Evolutionary conservation across 2,113 vertebrate species (phyloP).

Genomic region (Chitala chitala): DNA sequence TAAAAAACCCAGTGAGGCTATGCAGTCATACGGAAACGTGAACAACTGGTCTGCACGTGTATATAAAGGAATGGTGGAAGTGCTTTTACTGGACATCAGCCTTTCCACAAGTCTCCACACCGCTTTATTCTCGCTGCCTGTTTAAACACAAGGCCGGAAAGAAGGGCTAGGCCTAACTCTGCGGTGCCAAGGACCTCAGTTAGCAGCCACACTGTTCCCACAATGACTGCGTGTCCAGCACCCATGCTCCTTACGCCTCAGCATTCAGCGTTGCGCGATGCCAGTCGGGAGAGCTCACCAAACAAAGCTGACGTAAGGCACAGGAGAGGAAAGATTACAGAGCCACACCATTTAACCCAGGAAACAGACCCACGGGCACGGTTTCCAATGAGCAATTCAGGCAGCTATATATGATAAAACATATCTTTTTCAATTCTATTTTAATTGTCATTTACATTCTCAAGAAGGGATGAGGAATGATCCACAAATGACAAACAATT

Average conservation of each 20-base stretch:
- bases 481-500: background rate
- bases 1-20: background rate
- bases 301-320: constrained; percentile 19
- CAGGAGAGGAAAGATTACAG: constrained; percentile 13
- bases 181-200: background rate
- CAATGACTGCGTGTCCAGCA: background rate
- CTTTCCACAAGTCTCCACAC: background rate
- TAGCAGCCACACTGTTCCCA: background rate
- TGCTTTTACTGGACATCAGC: background rate
- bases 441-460: background rate
- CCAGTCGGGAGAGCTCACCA: constrained; percentile 11
- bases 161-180: background rate
- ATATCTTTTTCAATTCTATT: constrained; percentile 9
- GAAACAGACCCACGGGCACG: background rate
- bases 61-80: background rate
- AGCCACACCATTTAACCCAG: background rate
- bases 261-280: background rate
- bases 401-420: background rate
- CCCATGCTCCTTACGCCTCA: background rate
- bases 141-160: constrained; percentile 13
- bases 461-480: background rate
- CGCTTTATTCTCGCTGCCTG: background rate
- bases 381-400: background rate
- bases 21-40: background rate
- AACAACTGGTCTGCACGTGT: background rate